Conservation (phyloP, 2,888 invertebrate species). For the Imbricaverruca yamaguchii region DNA sequence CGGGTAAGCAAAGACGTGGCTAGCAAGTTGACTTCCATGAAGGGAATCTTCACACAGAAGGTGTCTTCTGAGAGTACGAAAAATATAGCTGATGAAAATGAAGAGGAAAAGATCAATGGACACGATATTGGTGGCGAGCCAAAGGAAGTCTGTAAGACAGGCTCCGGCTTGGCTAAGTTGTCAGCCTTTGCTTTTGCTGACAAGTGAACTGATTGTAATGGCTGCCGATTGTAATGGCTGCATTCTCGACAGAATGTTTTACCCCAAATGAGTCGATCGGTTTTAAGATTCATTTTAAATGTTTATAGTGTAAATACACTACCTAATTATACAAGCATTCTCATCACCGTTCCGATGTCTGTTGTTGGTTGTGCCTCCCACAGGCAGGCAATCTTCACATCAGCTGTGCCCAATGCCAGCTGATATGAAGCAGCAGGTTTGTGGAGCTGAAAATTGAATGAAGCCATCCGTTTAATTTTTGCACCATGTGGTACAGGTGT, state of each 20-base stretch:
- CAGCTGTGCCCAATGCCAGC: too few species aligned
- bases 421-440: too few species aligned
- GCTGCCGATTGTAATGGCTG: neutral
- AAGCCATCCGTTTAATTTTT: too few species aligned
- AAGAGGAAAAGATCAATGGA: neutral
- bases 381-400: too few species aligned
- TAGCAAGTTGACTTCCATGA: neutral
- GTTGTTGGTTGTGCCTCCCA: too few species aligned
- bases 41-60: neutral
- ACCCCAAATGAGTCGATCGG: neutral
- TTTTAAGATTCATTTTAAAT: too few species aligned
- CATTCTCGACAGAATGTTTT: neutral
- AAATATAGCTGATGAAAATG: neutral
- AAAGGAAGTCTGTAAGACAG: neutral
- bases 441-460: too few species aligned
- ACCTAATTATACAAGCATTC: too few species aligned
- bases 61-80: too few species aligned
- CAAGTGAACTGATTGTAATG: neutral
- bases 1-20: neutral
- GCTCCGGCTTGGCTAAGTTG: neutral
- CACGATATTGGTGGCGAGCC: neutral
- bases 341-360: too few species aligned
- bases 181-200: neutral
- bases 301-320: too few species aligned
- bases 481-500: too few species aligned